Conservation (phyloP, 2,888 invertebrate genomes). For the Agrotis puta region DNA sequence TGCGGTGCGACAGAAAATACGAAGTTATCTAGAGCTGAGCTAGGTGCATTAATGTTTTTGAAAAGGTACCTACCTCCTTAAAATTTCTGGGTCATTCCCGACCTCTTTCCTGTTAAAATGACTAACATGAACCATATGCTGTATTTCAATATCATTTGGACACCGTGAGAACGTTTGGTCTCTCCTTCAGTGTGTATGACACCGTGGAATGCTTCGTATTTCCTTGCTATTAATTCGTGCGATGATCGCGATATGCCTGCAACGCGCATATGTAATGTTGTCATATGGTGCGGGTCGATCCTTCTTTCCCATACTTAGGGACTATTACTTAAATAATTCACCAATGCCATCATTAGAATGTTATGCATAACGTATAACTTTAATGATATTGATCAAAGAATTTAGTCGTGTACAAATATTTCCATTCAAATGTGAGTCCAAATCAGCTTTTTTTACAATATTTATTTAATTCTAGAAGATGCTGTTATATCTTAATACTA, state of each 20-base stretch:
- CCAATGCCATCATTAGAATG: constrained; percentile 45
- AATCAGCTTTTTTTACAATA: neutral
- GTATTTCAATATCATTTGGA: constrained; percentile 42
- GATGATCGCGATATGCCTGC: constrained; percentile 86
- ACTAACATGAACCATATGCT: constrained; percentile 59
- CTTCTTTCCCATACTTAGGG: constrained; percentile 80
- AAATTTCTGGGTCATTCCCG: constrained; percentile 15
- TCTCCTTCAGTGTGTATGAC: constrained; percentile 83
- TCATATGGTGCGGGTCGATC: constrained; percentile 79
- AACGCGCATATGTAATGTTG: constrained; percentile 84
- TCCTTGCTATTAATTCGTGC: constrained; percentile 89
- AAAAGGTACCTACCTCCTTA: neutral
- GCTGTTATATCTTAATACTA: no score
- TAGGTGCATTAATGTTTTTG: constrained; percentile 1
- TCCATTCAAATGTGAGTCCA: neutral
- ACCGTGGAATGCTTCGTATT: constrained; percentile 75
- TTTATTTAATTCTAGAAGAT: neutral
- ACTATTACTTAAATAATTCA: constrained; percentile 58
- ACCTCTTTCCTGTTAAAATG: constrained; percentile 21
- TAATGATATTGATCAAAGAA: constrained; percentile 19
- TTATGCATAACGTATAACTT: constrained; percentile 10
- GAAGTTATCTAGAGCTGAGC: neutral
- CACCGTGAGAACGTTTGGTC: constrained; percentile 83
- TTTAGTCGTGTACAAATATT: constrained; percentile 14
- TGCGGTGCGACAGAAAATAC: neutral